Percentiles rank a stretch among this genome's conserved stretches.
phyloP scores from a whole-genome alignment of 30 jellyfish, hydroid and myxozoan species.

The Sanderia malayensis region DNA sequence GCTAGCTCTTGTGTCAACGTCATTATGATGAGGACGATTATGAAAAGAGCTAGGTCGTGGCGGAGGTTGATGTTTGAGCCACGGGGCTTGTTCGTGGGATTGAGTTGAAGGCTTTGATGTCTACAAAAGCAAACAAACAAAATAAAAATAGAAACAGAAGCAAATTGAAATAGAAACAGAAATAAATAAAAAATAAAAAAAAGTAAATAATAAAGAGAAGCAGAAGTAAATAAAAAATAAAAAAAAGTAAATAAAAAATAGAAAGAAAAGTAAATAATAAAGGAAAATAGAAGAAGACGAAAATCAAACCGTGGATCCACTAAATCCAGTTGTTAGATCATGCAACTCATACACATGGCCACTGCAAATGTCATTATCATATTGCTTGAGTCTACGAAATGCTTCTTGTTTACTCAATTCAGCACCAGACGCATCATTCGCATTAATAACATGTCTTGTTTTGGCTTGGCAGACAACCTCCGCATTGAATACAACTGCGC shows the following conservation, averaged over 20 bases:
- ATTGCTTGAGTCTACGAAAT: neutral
- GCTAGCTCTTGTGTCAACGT: slow-evolving; percentile 1
- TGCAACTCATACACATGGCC: neutral
- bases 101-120: no score
- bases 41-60: neutral
- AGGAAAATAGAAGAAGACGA: neutral
- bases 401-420: neutral
- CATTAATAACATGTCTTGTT: neutral
- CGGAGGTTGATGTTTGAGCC: neutral
- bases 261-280: neutral
- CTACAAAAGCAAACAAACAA: neutral
- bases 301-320: neutral
- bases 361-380: neutral
- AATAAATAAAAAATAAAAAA: neutral
- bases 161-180: neutral
- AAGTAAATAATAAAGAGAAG: neutral
- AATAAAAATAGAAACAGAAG: neutral
- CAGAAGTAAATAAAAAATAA: neutral
- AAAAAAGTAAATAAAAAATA: neutral
- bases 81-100: neutral
- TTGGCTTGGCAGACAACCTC: neutral
- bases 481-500: neutral
- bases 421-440: neutral
- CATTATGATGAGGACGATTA: neutral
- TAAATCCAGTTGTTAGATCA: neutral